A percentile compares a stretch with the other conserved stretches of the same genome.
Conservation (phyloP, 2,113 vertebrate genomes). For the Alosa alosa region DNA sequence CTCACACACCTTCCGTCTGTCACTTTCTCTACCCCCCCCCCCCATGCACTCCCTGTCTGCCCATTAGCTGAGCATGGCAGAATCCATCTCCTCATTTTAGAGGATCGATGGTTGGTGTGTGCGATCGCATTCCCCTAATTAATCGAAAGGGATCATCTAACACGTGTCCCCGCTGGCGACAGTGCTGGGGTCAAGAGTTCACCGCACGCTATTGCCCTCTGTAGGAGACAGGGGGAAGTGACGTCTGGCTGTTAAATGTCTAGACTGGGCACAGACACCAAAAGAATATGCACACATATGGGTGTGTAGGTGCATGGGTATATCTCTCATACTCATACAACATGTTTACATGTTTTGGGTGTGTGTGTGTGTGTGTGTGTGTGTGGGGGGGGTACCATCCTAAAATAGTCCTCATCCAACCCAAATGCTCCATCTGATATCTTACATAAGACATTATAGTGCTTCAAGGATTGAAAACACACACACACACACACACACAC, state of each 20-base stretch:
- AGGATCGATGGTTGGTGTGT: conserved; percentile 15
- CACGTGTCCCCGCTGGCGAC: conserved; percentile 44
- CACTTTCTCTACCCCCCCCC: neutral
- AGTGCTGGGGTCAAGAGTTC: conserved; percentile 60
- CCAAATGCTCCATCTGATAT: neutral
- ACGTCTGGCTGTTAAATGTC: neutral
- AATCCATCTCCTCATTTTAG: conserved; percentile 14
- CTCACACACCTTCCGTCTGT: neutral
- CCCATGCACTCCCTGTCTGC: conserved; percentile 11
- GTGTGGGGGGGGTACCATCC: neutral
- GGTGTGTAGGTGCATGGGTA: neutral
- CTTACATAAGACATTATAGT: neutral
- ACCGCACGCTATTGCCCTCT: conserved; percentile 36
- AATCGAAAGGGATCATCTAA: conserved; percentile 46
- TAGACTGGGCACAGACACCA: neutral
- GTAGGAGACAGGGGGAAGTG: neutral
- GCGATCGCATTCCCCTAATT: conserved; percentile 45
- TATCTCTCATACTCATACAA: too few relatives aligned
- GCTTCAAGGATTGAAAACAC: neutral
- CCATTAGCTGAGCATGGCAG: conserved; percentile 2
- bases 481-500: neutral
- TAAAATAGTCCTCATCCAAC: neutral
- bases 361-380: too few relatives aligned
- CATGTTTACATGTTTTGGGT: too few relatives aligned
- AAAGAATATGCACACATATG: neutral